These are phyloP conservation scores for Lasioglossum vierecki DNA, from an alignment of 2,888 invertebrate species.

Conservation along the genomic window DNA sequence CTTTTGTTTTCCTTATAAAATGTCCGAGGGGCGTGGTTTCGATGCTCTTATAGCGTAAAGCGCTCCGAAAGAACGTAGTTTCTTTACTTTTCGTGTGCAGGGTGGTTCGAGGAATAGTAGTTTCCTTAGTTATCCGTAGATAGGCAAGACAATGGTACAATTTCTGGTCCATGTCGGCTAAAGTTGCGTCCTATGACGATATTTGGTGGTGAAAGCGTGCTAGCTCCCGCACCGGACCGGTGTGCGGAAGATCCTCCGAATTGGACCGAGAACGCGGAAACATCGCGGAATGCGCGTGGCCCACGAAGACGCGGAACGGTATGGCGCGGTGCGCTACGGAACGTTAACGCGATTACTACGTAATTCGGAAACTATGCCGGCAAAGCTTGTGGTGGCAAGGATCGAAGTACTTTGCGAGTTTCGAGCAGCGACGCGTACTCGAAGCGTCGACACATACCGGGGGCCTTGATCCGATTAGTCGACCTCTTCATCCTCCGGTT, in stretches of 20 bases:
- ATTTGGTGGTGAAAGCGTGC: not conserved
- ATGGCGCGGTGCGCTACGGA: constrained; percentile 39
- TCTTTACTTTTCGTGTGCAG: not conserved
- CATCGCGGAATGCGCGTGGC: constrained; percentile 22
- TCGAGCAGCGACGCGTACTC: constrained; percentile 59
- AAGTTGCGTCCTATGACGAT: not conserved
- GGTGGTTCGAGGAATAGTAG: not conserved
- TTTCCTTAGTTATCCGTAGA: not conserved
- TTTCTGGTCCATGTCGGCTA: not conserved
- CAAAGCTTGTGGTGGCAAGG: constrained; percentile 59
- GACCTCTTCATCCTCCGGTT: constrained; percentile 49
- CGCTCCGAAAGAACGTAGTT: not conserved
- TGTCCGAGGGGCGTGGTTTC: not conserved
- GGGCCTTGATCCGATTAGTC: constrained; percentile 64
- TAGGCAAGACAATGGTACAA: not conserved
- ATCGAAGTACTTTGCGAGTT: constrained; percentile 65
- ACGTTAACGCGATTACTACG: constrained; percentile 75
- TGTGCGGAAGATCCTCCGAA: not conserved
- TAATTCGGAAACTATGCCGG: constrained; percentile 74
- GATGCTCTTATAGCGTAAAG: not conserved
- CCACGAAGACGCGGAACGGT: not conserved
- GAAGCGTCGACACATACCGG: constrained; percentile 47
- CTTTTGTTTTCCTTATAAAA: no score
- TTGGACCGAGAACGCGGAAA: constrained; percentile 18
- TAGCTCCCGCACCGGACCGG: not conserved